Evolutionary conservation across 2,888 invertebrate species (phyloP).

Genomic region (Drosophila cognata): DNA sequence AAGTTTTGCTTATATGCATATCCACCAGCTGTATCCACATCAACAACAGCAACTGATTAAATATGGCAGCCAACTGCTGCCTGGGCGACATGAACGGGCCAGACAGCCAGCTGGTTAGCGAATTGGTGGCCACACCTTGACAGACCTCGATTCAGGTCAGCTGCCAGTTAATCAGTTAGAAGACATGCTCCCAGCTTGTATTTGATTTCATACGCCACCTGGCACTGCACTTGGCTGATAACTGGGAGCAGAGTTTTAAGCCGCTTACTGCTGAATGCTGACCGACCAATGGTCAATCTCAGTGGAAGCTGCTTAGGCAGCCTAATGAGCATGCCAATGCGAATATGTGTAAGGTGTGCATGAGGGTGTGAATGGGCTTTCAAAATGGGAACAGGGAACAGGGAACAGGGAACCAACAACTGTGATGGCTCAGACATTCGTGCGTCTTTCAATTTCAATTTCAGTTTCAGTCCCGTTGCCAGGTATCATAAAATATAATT

Average conservation of each 20-base stretch:
- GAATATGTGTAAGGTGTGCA: slow-evolving; percentile 3
- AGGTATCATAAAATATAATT: slow-evolving; percentile 75
- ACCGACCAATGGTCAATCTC: slow-evolving; percentile 8
- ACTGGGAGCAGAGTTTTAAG: slow-evolving; percentile 31
- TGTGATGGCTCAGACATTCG: not conserved
- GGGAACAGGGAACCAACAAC: not conserved
- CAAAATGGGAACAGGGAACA: not conserved
- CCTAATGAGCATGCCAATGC: slow-evolving; percentile 45
- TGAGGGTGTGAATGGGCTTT: slow-evolving; percentile 1
- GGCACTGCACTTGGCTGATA: slow-evolving; percentile 33
- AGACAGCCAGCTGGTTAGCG: slow-evolving; percentile 1
- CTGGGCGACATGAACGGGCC: not conserved
- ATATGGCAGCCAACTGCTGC: not conserved
- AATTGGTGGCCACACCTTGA: slow-evolving; percentile 28
- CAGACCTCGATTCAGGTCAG: slow-evolving; percentile 1
- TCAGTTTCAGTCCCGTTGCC: slow-evolving; percentile 27
- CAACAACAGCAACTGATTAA: slow-evolving; percentile 37
- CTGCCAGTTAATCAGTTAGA: slow-evolving; percentile 54
- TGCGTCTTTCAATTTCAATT: slow-evolving; percentile 46
- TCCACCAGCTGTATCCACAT: slow-evolving; percentile 38
- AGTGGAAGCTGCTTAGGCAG: slow-evolving; percentile 47
- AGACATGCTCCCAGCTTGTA: slow-evolving; percentile 16
- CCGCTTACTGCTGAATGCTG: slow-evolving; percentile 33
- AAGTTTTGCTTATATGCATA: slow-evolving; percentile 50
- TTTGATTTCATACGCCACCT: not conserved